Percentiles rank a stretch among this genome's conserved stretches.
phyloP scores from a whole-genome alignment of 2,113 vertebrate genomes.

The Malurus cyaneus region DNA sequence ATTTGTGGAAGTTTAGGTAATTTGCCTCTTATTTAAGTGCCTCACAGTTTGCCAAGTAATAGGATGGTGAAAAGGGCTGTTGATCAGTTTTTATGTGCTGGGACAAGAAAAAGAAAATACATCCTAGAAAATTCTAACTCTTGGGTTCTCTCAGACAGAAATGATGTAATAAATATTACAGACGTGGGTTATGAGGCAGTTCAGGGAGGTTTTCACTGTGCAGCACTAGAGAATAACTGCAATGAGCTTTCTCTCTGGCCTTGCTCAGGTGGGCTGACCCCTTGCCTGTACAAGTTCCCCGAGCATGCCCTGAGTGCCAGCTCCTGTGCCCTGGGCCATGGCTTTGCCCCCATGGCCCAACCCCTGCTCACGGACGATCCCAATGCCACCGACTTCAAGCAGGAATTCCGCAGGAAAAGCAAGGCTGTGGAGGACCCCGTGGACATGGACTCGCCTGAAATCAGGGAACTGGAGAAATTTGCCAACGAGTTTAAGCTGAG shows the following conservation, averaged over 20 bases:
- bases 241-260: background rate
- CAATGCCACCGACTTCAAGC: slow-evolving; percentile 81
- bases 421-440: slow-evolving; percentile 83
- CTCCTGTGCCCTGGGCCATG: slow-evolving; percentile 84
- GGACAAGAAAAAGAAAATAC: rapidly evolving
- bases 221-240: background rate
- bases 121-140: background rate
- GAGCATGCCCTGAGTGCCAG: slow-evolving; percentile 84
- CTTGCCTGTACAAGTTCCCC: slow-evolving; percentile 95
- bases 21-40: background rate
- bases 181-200: rapidly evolving
- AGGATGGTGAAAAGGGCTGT: background rate
- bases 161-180: background rate
- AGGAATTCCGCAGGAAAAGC: slow-evolving; percentile 85
- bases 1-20: background rate
- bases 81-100: background rate
- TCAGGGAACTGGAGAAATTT: slow-evolving; percentile 94
- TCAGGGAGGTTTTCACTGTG: background rate
- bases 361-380: slow-evolving; percentile 86
- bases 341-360: slow-evolving; percentile 86
- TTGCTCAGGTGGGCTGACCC: slow-evolving; percentile 84
- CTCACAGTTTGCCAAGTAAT: background rate
- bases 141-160: background rate
- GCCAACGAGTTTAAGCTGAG: slow-evolving; percentile 97
- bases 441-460: slow-evolving; percentile 94